Evolutionary conservation across 2,888 invertebrate species (phyloP), one percentile per base, ranked within the genome.

Genomic region (Amaurobius ferox): DNA sequence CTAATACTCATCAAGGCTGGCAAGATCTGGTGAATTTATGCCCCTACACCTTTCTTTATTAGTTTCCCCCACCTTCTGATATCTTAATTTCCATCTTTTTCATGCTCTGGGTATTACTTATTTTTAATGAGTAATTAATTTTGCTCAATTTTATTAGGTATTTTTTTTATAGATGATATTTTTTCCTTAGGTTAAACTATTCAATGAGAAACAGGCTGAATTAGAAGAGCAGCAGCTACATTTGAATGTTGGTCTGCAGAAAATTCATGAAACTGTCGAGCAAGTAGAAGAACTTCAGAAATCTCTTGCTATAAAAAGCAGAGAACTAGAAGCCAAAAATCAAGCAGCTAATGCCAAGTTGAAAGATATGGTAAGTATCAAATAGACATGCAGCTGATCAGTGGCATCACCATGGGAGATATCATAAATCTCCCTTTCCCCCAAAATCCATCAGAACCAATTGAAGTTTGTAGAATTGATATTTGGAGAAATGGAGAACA

Each of bases 231-330:
- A 99, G 91, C 99, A 99, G 91, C 93, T 99, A 28, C 99, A 99
- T 92, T 93, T 99, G 91, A 99, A 99, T 92, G 98, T 99, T 66
- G 99, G 99, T 91, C 93, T 99, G 81, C 97, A 96, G 90, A 99
- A 99, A 93, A 99, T 99, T 89, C 97, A 98, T 0, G 99, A 99
- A 92, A 99, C 99, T 7, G 97, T 99, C 16, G 98, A 98, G 90
- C 99, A 99, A 92, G 99, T 99, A 16, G 99, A 98, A 91, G 99
- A 99, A 91, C 97, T 99, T 95, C 99, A 99, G 91, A 98, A 98
- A 92, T 98, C 98, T 85, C 94, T 99, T 85, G 98, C 98, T 66
- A 96, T 98, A 68, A 99, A 99, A 92, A 96, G 97, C 79, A 90
- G 91, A 67, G 93, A 93, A 88, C 90, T 94, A 79, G 97, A 98